phyloP scores from a whole-genome alignment of 2,888 invertebrate genomes.

The Napeogenes inachia region DNA sequence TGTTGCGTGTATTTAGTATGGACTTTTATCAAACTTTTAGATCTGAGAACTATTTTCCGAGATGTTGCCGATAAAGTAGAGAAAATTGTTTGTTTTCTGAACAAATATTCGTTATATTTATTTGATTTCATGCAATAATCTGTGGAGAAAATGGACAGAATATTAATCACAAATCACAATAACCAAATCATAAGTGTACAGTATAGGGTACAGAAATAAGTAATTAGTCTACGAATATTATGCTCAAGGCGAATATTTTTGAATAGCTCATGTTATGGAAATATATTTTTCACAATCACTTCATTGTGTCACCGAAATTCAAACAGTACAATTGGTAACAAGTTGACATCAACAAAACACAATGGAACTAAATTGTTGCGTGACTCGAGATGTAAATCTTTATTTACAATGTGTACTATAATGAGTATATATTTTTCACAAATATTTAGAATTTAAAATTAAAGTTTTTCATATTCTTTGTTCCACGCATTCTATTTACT shows the following conservation, averaged over 20 bases:
- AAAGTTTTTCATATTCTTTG: slow-evolving; percentile 38
- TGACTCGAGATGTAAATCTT: slow-evolving; percentile 46
- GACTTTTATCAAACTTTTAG: too few species aligned
- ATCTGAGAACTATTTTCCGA: too few species aligned
- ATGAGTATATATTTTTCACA: slow-evolving; percentile 24
- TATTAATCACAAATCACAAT: too few species aligned
- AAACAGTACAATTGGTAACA: slow-evolving; percentile 56
- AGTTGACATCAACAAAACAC: slow-evolving; percentile 47
- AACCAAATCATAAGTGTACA: too few species aligned
- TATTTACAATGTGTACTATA: slow-evolving; percentile 19
- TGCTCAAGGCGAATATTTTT: neutral
- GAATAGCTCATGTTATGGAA: neutral
- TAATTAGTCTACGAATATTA: too few species aligned
- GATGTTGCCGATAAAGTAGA: too few species aligned
- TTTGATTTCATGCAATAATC: too few species aligned
- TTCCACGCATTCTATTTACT: slow-evolving; percentile 51
- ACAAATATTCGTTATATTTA: too few species aligned
- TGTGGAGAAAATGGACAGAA: too few species aligned
- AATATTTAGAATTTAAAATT: slow-evolving; percentile 12
- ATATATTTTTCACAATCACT: slow-evolving; percentile 10
- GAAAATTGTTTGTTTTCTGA: too few species aligned
- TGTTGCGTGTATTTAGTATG: too few species aligned
- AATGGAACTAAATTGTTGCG: slow-evolving; percentile 52
- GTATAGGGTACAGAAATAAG: too few species aligned
- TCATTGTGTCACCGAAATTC: slow-evolving; percentile 39